phyloP scores from a whole-genome alignment of 2,888 invertebrate genomes.

The Teinopalpus imperialis region DNA sequence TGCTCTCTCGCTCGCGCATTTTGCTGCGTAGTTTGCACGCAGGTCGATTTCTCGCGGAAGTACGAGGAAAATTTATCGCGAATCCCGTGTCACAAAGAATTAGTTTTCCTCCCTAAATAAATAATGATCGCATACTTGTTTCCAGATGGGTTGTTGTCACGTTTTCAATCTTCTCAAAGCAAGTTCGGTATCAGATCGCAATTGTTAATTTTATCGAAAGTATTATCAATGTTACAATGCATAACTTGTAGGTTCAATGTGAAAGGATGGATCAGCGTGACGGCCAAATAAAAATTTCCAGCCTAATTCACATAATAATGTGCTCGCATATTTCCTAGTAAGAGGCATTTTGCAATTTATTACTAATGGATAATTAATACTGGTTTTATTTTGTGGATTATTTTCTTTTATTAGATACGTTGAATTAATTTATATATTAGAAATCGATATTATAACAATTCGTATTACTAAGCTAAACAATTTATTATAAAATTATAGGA shows the following conservation, averaged over 20 bases:
- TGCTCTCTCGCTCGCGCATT: slow-evolving; percentile 57
- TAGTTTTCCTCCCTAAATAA: slow-evolving; percentile 42
- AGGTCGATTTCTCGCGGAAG: slow-evolving; percentile 58
- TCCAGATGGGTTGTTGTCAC: slow-evolving; percentile 45
- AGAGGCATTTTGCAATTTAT: no score
- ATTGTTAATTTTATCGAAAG: slow-evolving; percentile 42
- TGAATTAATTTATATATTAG: no score
- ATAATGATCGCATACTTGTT: slow-evolving; percentile 41
- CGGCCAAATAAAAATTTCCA: slow-evolving; percentile 58
- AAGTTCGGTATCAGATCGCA: slow-evolving; percentile 46
- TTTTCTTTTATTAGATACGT: no score
- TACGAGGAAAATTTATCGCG: slow-evolving; percentile 55
- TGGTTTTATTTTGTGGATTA: no score
- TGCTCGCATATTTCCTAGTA: no score
- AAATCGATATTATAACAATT: neutral
- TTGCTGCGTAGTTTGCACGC: slow-evolving; percentile 73
- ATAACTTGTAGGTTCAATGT: slow-evolving; percentile 39
- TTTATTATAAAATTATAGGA: no score
- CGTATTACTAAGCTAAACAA: no score
- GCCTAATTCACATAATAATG: slow-evolving; percentile 68
- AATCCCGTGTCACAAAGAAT: slow-evolving; percentile 50
- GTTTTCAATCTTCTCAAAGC: slow-evolving; percentile 43
- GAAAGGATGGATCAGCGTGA: slow-evolving; percentile 51
- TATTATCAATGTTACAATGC: neutral
- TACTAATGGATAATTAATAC: no score